Percentiles rank a stretch among this genome's conserved stretches.
Conservation (phyloP, 2,113 vertebrate species). For the Sphaerodactylus townsendi region DNA sequence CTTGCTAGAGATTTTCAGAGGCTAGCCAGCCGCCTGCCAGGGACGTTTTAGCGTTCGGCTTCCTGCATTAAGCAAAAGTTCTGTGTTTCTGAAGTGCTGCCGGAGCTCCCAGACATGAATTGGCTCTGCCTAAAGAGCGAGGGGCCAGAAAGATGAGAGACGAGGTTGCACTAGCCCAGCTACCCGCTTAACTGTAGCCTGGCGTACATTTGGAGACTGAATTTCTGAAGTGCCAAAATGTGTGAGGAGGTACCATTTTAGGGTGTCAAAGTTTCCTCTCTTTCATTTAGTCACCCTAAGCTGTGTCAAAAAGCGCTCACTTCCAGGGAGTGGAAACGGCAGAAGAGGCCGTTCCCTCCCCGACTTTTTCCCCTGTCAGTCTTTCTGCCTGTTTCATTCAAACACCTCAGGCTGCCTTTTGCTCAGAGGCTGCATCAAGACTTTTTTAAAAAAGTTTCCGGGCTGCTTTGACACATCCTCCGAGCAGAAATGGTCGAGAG, state of each 20-base stretch:
- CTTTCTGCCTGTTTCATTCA: neutral
- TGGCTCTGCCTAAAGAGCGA: neutral
- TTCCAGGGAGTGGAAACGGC: neutral
- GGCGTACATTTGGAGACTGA: neutral
- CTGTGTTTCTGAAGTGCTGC: no score
- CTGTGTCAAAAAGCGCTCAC: neutral
- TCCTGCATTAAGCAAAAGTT: no score
- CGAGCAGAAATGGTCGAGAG: neutral
- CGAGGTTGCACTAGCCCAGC: neutral
- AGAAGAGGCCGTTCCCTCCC: neutral
- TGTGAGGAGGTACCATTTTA: neutral
- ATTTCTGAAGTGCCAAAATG: neutral
- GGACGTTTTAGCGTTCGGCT: no score
- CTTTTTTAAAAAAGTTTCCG: neutral
- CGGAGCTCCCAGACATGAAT: neutral
- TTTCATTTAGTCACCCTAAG: neutral
- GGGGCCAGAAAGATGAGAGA: neutral
- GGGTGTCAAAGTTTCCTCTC: neutral
- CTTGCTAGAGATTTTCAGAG: no score
- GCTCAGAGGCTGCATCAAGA: neutral
- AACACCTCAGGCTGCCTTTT: fast-evolving
- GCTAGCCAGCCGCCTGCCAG: no score
- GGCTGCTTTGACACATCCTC: neutral
- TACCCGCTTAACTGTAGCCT: neutral
- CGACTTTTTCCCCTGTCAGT: neutral